Conservation (phyloP, 64 coral and sea anemone genomes). For the Cladopsammia gracilis region DNA sequence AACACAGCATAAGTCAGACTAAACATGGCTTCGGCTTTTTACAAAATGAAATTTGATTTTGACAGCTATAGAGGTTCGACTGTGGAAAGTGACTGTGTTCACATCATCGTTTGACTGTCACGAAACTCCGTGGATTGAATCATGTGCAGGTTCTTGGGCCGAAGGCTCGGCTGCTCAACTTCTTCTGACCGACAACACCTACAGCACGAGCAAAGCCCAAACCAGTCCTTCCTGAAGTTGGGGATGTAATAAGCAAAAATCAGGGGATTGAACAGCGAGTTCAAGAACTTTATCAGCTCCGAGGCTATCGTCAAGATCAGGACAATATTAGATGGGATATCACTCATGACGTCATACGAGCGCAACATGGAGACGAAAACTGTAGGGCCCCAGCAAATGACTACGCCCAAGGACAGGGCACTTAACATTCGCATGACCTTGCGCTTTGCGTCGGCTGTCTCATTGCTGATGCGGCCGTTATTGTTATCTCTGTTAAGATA, state of each 20-base stretch:
- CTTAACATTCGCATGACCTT: conserved; percentile 45
- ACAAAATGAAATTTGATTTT: neutral
- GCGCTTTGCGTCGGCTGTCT: conserved; percentile 15
- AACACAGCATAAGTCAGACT: too few species aligned
- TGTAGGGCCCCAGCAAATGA: conserved; percentile 53
- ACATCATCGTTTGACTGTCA: conserved; percentile 49
- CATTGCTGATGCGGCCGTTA: conserved; percentile 1
- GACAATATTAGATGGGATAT: neutral
- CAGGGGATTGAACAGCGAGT: conserved; percentile 57
- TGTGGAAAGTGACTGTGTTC: neutral
- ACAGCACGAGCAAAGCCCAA: conserved; percentile 6
- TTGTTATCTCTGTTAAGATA: conserved; percentile 25
- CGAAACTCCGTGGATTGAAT: conserved; percentile 21
- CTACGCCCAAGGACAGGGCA: conserved; percentile 27
- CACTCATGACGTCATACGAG: conserved; percentile 27
- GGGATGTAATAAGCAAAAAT: conserved; percentile 59
- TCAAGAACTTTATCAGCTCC: conserved; percentile 32
- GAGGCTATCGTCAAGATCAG: conserved; percentile 21
- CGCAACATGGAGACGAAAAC: conserved; percentile 27
- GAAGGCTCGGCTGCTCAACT: neutral
- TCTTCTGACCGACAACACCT: neutral
- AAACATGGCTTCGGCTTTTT: too few species aligned
- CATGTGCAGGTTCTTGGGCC: neutral
- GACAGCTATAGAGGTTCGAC: too few species aligned
- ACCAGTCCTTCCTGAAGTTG: conserved; percentile 53